Evolutionary conservation across 2,113 vertebrate species (phyloP).

Genomic region (Trichechus manatus): DNA sequence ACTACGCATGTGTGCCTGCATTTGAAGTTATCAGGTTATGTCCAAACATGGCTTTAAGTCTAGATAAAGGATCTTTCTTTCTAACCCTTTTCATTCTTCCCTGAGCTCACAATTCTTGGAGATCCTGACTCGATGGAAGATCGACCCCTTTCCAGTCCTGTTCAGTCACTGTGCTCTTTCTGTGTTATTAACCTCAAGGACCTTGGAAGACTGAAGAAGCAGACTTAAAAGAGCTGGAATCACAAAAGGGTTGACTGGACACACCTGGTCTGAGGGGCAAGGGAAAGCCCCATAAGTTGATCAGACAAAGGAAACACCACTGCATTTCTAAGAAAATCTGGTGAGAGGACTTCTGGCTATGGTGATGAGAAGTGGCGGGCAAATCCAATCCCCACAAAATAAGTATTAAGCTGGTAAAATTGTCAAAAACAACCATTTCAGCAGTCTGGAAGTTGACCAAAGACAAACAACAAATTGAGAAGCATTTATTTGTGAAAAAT

Average conservation of each 20-base stretch:
- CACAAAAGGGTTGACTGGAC: not conserved
- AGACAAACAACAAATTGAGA: not conserved
- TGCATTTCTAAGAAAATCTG: not conserved
- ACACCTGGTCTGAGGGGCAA: too few species aligned
- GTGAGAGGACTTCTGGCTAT: not conserved
- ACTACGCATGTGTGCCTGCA: fast-evolving
- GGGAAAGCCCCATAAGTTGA: fast-evolving
- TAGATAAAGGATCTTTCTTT: not conserved
- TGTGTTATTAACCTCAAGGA: not conserved
- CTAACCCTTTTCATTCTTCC: not conserved
- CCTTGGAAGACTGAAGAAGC: not conserved
- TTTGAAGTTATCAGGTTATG: fast-evolving
- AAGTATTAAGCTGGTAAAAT: not conserved
- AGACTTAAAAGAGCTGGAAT: not conserved
- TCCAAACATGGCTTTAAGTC: not conserved
- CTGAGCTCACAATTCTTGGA: not conserved
- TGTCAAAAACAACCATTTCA: not conserved
- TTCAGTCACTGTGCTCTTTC: not conserved
- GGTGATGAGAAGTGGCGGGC: too few species aligned
- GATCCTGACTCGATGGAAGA: fast-evolving
- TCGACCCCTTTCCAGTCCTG: not conserved
- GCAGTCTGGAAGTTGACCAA: not conserved
- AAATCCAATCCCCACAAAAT: not conserved
- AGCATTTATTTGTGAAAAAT: not conserved
- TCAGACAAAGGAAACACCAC: not conserved